Conservation (phyloP, 2,888 invertebrate species). For the Platycheirus rosarum region DNA sequence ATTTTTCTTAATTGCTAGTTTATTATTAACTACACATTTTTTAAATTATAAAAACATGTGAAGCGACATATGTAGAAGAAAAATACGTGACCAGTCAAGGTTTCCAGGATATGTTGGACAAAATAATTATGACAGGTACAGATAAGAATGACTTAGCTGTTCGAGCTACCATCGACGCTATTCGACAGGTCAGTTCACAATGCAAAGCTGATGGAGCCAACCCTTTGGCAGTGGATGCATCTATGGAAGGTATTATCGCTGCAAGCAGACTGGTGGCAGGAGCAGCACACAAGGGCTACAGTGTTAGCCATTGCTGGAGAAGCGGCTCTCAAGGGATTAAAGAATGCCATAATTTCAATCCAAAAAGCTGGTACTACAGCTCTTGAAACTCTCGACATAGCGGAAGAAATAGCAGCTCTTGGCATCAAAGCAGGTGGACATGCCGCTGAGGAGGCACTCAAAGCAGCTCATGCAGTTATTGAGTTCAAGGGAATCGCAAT, state of each 20-base stretch:
- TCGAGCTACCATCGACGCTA: not conserved
- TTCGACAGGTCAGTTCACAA: not conserved
- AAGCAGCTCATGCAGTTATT: not conserved
- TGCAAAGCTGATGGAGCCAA: not conserved
- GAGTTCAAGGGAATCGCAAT: not conserved
- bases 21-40: no score
- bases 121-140: not conserved
- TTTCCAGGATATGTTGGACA: not conserved
- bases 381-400: not conserved
- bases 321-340: not conserved
- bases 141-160: not conserved
- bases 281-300: no score
- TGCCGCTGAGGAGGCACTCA: not conserved
- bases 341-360: not conserved
- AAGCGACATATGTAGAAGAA: not conserved
- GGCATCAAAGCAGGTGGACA: not conserved
- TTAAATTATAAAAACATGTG: no score
- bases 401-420: not conserved
- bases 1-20: no score
- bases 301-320: not conserved
- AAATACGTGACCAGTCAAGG: not conserved
- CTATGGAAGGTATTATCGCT: not conserved
- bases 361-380: not conserved
- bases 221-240: not conserved
- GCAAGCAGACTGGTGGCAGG: not conserved